phyloP scores from a whole-genome alignment of 2,888 invertebrate species.

The Acanthacorydalis orientalis region DNA sequence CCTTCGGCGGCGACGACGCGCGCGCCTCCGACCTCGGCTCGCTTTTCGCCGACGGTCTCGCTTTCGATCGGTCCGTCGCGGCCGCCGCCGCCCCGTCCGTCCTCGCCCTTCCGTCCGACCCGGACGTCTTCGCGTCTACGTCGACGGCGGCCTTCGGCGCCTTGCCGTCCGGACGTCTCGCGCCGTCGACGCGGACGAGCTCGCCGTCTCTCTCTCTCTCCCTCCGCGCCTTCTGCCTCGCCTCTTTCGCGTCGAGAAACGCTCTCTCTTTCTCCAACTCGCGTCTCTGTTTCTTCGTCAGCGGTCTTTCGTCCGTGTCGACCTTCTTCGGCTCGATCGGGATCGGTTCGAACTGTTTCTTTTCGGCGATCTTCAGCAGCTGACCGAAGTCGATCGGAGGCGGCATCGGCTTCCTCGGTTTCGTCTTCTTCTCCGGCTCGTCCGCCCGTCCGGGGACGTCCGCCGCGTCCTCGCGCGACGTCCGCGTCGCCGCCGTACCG shows the following conservation, averaged over 20 bases:
- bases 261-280: constrained; percentile 59
- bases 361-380: constrained; percentile 63
- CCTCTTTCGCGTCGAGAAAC: constrained; percentile 35
- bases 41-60: background rate
- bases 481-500: constrained; percentile 16
- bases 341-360: constrained; percentile 68
- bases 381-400: constrained; percentile 64
- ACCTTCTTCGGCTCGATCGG: constrained; percentile 36
- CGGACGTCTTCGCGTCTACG: too few species aligned
- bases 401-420: constrained; percentile 36
- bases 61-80: too few species aligned
- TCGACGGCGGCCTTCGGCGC: background rate
- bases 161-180: background rate
- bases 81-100: constrained; percentile 24
- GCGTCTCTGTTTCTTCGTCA: constrained; percentile 66
- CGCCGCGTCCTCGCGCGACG: constrained; percentile 10
- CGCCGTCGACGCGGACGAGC: too few species aligned
- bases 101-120: background rate
- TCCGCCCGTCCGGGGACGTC: constrained; percentile 21
- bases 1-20: too few species aligned
- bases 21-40: background rate
- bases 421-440: constrained; percentile 25
- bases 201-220: constrained; percentile 1
- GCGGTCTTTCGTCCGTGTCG: constrained; percentile 43
- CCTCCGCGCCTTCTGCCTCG: constrained; percentile 14